Evolutionary conservation across 30 jellyfish, hydroid and myxozoan genomes (phyloP), one percentile per base, ranked within the genome.

Genomic region (Aurelia aurita complex sp. Pacific): DNA sequence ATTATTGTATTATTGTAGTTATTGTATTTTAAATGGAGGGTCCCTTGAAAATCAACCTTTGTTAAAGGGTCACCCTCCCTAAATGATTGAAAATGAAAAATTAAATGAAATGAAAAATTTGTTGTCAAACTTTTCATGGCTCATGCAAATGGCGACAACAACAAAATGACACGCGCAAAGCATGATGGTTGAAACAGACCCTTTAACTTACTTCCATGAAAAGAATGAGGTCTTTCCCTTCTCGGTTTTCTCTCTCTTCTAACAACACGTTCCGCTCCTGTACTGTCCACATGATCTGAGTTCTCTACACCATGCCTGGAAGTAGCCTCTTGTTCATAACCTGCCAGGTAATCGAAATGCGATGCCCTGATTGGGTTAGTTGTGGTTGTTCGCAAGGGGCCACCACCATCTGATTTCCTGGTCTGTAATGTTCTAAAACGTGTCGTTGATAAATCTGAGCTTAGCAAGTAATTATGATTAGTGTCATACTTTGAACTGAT

Each of bases 161-260:
- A 40, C 0, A 9, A 40, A 40, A 40, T 40, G 52, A 40, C 52
- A 40, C 4, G 52, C 52, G 52, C 52, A 2, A 40, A 9, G 52
- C 8, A 40, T 40, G 8, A 40, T 40, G 52, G 52, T 3, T 9
- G 8, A 40, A 40, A 40, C 9, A 40, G 52, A 40, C 8, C 9
- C 13, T 46, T 46, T 6, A 46, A 16, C 52, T 77, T 81, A 85
- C 94, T 67, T 64, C 88, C 94, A 66, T 85, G 94, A 34, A 29
- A 85, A 4, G 94, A 85, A 15, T 78, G 87, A 36, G 94, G 94
- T 51, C 94, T 40, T 14, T 85, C 94, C 46, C 94, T 66, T 65
- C 81, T 73, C 7, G 92, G 19, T 36, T 74, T 73, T 50, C 77
- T 72, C 74, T 71, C 86, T 63, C 81, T 71, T 51, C 80, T 69